Evolutionary conservation across 2,888 invertebrate species (phyloP), one percentile per base, ranked within the genome.

Genomic region (Ecliptopera silaceata): DNA sequence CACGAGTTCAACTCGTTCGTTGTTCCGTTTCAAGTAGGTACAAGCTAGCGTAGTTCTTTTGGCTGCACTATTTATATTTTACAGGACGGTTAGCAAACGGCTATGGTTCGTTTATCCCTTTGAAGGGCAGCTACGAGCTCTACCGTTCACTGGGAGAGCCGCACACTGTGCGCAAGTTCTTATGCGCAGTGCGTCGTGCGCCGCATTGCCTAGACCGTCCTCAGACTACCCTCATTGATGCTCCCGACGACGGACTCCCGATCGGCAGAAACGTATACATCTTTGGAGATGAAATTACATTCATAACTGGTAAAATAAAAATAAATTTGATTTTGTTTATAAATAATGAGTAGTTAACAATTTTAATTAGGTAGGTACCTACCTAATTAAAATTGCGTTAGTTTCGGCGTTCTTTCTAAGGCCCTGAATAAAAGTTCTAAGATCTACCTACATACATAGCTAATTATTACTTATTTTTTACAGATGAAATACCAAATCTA

Each of bases 61-160:
- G 26, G 1, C 4, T 4, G 4, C 4, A 34, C n/a, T 1, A 46
- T 47, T 22, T 36, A 12, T 39, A 50, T 29, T 4, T 53, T 61
- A 49, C 54, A 90, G 90, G 89, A 15, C 74, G 68, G 22, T 71
- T 90, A 20, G 75, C 77, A 1, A 76, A 79, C 46, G 79, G 76
- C 8, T 85, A 75, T 61, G 88, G 82, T 2, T 69, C 80, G 56
- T 77, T 84, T 54, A 65, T 92, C 15, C 92, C 93, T 0, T 68
- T 93, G 44, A 80, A 80, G 65, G 80, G 75, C 2, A 69, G 86
- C 8, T 92, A 93, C 63, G 66, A 77, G 38, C 70, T 93, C 34
- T 93, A 92, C 72, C 73, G 74, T 55, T 68, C 67, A 22, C 66
- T 92, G 34, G 92, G 91, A 10, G 90, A 92, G 61, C 91, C 92